Base-by-base conservation (phyloP, 2,797 vertebrate species). In the Phoebastria nigripes region DNA sequence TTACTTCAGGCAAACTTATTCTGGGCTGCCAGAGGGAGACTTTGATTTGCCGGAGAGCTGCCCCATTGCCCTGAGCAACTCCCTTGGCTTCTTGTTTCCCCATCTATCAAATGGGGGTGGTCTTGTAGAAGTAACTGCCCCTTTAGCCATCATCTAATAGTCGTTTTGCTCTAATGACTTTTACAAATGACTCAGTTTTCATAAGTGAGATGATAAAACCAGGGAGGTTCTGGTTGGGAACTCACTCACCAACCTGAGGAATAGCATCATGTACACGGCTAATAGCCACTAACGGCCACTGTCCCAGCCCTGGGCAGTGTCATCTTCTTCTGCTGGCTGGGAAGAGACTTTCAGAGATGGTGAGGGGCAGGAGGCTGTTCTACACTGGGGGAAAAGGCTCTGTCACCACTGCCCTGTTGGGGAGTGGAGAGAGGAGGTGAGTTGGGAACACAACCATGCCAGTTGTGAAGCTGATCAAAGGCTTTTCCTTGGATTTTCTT, bases 1-100 rank as follows among this genome's bases (percentile, higher is more conserved):
- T 93, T 91, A 88, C 80, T 97, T 91, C 78, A 84, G 22, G 52
- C 46, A 81, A 96, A 92, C 93, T 95, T 87, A 55, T 67, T 41
- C 69, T 25, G 59, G 49, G 81, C 46, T 90, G 87, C 82, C 55
- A 56, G 33, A 90, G 4, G 62, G 86, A 87, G 66, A 22, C 20
- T 70, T 33, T n/a, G 86, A 13, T 87, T 90, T 89, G 59, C n/a
- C 3, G 2, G 29, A 80, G 44, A 87, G 41, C n/a, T 94, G 46
- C 21, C 67, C 67, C n/a, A 6, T 0, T 0, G 74, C 4, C 12
- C 41, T 20, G 6, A 52, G 41, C 0, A 54, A 31, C 18, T 31
- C 31, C 31, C 35, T 70, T 67, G 73, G n/a, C 46, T 67, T n/a
- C 35, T 69, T 82, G 3, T 62, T 87, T 77, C 37, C 12, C 12